Conservation (phyloP, 2,888 invertebrate species). For the Hymenopus coronatus region DNA sequence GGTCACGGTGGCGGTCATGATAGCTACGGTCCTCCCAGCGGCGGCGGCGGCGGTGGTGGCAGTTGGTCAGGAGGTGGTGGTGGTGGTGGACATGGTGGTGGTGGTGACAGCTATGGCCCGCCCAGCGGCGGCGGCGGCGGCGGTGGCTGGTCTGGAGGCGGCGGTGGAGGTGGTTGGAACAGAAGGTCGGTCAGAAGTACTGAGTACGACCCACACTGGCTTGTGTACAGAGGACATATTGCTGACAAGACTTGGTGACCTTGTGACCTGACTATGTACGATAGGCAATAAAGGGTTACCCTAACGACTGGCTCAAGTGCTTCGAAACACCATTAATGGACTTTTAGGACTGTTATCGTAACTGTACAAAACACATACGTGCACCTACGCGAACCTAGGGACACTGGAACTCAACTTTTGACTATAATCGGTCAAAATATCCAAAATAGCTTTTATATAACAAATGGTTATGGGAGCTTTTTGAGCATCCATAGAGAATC, state of each 20-base stretch:
- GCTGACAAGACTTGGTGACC: not conserved
- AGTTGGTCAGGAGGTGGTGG: conserved; percentile 26
- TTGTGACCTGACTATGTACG: not conserved
- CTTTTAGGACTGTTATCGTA: not conserved
- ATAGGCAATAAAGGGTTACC: not conserved
- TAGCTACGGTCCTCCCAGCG: conserved; percentile 31
- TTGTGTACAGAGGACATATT: conserved; percentile 27
- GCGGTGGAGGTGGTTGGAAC: conserved; percentile 42
- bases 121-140: conserved; percentile 40
- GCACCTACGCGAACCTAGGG: not conserved
- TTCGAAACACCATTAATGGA: not conserved
- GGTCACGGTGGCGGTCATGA: conserved; percentile 33
- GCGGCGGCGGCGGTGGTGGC: conserved; percentile 33
- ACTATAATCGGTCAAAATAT: too few species aligned
- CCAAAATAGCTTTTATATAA: too few species aligned
- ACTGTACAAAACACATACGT: not conserved
- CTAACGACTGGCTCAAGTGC: not conserved
- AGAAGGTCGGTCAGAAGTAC: conserved; percentile 51
- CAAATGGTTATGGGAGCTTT: too few species aligned
- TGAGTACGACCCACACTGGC: conserved; percentile 21
- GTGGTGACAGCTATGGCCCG: conserved; percentile 38
- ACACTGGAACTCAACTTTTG: too few species aligned
- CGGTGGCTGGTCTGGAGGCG: conserved; percentile 51
- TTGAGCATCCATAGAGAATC: too few species aligned
- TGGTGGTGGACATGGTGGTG: conserved; percentile 27